phyloP scores from a whole-genome alignment of 2,113 vertebrate genomes.

The Etheostoma spectabile region DNA sequence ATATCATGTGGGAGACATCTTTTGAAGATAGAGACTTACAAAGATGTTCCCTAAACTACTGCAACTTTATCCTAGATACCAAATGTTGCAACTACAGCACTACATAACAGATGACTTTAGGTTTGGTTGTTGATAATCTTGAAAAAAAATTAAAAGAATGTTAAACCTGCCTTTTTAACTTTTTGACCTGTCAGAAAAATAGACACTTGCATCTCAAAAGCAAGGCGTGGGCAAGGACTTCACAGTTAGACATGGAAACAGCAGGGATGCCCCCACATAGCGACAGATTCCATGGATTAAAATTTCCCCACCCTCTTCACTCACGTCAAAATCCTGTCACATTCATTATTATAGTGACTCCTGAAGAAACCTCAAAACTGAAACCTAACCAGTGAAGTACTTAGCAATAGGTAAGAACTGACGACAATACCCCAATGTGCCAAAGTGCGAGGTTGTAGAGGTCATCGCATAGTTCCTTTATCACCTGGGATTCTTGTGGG shows the following conservation, averaged over 20 bases:
- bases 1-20: too few relatives aligned
- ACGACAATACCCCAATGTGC: slow-evolving; percentile 4
- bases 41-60: background rate
- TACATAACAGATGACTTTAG: too few relatives aligned
- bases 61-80: too few relatives aligned
- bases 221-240: slow-evolving; percentile 13
- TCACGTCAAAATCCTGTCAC: slow-evolving; percentile 46
- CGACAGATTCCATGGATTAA: slow-evolving; percentile 69
- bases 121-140: too few relatives aligned
- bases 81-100: too few relatives aligned
- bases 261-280: slow-evolving; percentile 40
- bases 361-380: slow-evolving; percentile 33
- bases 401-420: background rate
- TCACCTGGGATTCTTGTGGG: slow-evolving; percentile 47
- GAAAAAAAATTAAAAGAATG: too few relatives aligned
- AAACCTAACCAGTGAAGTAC: slow-evolving; percentile 37
- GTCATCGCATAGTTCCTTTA: background rate
- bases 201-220: background rate
- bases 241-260: slow-evolving; percentile 44
- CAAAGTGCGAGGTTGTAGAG: background rate
- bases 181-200: background rate
- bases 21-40: background rate
- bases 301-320: slow-evolving; percentile 66
- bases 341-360: background rate
- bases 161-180: too few relatives aligned